Conservation (phyloP, 2,797 vertebrate species). For the Lepilemur ruficaudatus region DNA sequence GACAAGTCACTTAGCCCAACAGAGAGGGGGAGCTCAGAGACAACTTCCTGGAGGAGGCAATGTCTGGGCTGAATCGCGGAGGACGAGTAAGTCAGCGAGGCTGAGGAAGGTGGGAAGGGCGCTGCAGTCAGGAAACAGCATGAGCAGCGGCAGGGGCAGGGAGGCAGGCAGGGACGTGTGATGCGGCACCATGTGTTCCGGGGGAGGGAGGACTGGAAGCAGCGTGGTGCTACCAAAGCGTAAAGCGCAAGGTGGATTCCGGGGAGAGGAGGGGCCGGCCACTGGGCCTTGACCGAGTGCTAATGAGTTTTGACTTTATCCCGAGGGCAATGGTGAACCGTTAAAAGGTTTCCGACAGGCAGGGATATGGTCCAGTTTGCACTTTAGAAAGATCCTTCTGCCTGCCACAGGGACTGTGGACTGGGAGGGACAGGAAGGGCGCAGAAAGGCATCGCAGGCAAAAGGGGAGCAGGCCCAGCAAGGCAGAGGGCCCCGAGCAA, state of each 20-base stretch:
- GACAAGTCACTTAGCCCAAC: neutral
- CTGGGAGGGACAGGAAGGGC: neutral
- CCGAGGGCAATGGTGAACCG: neutral
- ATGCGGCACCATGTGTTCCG: rapidly evolving
- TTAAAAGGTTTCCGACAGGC: slow-evolving; percentile 54
- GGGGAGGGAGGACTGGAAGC: neutral
- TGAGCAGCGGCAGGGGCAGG: neutral
- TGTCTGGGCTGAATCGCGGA: neutral
- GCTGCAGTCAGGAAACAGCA: neutral
- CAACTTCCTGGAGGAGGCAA: neutral
- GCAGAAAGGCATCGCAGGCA: neutral
- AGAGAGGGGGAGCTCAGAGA: neutral
- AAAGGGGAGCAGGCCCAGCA: neutral
- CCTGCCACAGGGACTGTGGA: neutral
- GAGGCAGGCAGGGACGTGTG: neutral
- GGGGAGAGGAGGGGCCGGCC: neutral
- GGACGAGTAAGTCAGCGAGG: neutral
- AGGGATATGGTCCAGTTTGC: neutral
- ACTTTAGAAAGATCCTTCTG: neutral
- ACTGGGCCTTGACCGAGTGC: neutral
- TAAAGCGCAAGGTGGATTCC: neutral
- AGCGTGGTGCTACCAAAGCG: neutral
- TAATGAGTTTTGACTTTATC: slow-evolving; percentile 61
- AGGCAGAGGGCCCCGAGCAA: neutral
- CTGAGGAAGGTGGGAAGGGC: neutral